phyloP scores from a whole-genome alignment of 2,113 vertebrate species.

The Chelonoidis abingdonii region DNA sequence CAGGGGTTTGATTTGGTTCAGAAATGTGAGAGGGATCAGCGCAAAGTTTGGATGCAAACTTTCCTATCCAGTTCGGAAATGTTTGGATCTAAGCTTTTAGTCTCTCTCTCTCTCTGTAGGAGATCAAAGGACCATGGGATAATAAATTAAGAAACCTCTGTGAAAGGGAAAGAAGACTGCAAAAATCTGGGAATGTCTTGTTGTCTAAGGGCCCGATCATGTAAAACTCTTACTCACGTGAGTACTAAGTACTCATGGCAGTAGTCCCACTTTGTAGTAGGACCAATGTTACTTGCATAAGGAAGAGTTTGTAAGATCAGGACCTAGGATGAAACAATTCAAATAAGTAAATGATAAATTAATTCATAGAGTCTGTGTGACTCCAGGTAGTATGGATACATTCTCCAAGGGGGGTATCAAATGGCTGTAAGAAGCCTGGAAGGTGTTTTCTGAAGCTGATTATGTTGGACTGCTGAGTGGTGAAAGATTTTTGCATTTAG shows the following conservation, averaged over 20 bases:
- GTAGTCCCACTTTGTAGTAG: not conserved
- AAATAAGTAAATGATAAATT: not conserved
- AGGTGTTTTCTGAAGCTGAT: constrained; percentile 23
- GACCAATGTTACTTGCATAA: not conserved
- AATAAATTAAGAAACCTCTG: not conserved
- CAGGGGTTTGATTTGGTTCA: not conserved
- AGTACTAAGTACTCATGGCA: not conserved
- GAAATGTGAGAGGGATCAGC: not conserved
- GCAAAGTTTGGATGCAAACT: not conserved
- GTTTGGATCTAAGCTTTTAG: not conserved
- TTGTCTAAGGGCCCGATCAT: not conserved
- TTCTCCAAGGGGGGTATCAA: constrained; percentile 19
- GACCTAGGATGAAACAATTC: not conserved
- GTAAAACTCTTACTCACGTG: not conserved
- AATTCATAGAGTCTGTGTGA: not conserved
- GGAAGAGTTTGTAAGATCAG: not conserved
- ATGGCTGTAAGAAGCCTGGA: constrained; percentile 23
- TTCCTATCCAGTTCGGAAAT: not conserved
- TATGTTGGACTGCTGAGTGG: not conserved
- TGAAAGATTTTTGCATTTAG: constrained; percentile 35
- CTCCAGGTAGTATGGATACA: not conserved
- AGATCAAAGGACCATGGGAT: not conserved
- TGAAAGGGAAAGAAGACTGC: not conserved
- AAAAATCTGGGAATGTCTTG: not conserved
- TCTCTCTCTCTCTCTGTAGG: not conserved